phyloP scores from a whole-genome alignment of 2,797 vertebrate genomes.

The Tauraco hartlaubi region DNA sequence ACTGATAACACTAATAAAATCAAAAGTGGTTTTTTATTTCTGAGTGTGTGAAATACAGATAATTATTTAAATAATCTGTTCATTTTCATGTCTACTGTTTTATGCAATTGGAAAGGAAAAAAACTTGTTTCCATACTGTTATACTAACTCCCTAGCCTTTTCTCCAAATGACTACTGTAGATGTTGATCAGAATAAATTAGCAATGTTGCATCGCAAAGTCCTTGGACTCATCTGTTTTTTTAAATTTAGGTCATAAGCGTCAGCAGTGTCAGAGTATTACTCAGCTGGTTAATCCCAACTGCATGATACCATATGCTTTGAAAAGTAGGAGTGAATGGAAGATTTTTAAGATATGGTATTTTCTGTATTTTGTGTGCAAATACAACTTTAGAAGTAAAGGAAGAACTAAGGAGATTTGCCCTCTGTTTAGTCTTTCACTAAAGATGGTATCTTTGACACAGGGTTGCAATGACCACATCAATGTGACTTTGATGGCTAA shows the following conservation, averaged over 20 bases:
- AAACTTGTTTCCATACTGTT: background rate
- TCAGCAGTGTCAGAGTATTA: background rate
- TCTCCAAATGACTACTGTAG: background rate
- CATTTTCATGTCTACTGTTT: background rate
- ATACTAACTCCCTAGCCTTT: background rate
- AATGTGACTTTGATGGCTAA: background rate
- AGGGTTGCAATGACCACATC: background rate
- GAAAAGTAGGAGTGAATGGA: background rate
- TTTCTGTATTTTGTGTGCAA: background rate
- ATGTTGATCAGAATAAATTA: background rate
- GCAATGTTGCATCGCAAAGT: background rate
- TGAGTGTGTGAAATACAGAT: background rate
- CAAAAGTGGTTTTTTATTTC: background rate
- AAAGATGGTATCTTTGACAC: background rate
- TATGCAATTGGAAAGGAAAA: background rate
- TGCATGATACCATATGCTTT: background rate
- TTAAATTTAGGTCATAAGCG: background rate
- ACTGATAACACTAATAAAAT: background rate
- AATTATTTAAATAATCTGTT: background rate
- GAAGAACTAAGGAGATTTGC: background rate
- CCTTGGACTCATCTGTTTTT: background rate
- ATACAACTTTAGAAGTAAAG: background rate
- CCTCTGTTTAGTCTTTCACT: background rate
- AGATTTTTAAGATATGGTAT: background rate
- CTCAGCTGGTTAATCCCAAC: background rate